Percentiles rank a stretch among this genome's conserved stretches.
Conservation (phyloP, 2,797 vertebrate genomes). For the Poecilia velifera region DNA sequence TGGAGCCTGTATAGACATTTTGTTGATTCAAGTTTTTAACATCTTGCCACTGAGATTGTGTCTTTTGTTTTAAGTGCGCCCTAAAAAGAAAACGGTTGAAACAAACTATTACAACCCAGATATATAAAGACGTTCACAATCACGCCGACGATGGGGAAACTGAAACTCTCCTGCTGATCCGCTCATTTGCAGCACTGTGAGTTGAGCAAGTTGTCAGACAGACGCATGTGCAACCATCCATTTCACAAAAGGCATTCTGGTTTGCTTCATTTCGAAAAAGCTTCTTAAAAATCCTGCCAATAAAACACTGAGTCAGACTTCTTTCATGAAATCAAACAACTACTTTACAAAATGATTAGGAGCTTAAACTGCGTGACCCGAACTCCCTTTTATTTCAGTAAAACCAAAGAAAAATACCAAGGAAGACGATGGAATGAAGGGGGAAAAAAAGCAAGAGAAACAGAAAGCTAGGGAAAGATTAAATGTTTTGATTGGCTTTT, state of each 20-base stretch:
- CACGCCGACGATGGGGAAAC: neutral
- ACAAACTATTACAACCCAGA: neutral
- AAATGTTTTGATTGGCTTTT: neutral
- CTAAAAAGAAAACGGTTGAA: neutral
- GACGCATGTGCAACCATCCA: neutral
- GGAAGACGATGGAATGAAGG: neutral
- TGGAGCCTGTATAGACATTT: neutral
- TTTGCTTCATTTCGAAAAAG: neutral
- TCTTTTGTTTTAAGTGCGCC: neutral
- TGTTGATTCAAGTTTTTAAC: neutral
- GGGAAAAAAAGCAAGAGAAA: neutral
- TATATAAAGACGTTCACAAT: neutral
- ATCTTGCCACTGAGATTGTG: neutral
- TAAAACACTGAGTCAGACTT: slow-evolving; percentile 19
- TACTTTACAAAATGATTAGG: slow-evolving; percentile 8
- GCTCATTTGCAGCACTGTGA: neutral
- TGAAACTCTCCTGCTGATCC: neutral
- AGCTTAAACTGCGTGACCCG: slow-evolving; percentile 8
- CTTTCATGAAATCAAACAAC: slow-evolving; percentile 14
- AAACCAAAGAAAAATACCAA: slow-evolving; percentile 3
- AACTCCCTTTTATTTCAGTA: neutral
- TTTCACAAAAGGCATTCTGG: neutral
- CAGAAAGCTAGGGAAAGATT: neutral
- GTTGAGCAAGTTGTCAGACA: neutral
- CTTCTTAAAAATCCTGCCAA: neutral